Conservation (phyloP, 1,140 invertebrate species). For the Cryptotermes secundus region DNA sequence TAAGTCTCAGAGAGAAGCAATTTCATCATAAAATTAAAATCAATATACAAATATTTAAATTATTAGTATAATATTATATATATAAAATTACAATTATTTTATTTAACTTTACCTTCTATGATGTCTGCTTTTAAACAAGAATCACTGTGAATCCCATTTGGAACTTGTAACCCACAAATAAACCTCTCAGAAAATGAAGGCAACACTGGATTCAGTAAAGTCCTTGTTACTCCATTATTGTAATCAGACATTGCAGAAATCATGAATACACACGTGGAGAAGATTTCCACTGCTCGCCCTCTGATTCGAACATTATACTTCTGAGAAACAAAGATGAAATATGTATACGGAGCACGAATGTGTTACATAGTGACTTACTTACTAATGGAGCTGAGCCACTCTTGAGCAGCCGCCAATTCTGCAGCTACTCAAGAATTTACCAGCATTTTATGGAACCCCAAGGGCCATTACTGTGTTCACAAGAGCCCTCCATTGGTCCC, state of each 20-base stretch:
- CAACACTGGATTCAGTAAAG: conserved; percentile 64
- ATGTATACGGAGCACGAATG: not conserved
- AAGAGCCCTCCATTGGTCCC: too few relatives aligned
- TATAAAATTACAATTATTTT: conserved; percentile 13
- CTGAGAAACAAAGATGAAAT: conserved; percentile 48
- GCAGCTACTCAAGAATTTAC: too few relatives aligned
- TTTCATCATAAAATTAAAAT: not conserved
- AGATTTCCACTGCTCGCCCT: conserved; percentile 66
- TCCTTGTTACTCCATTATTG: conserved; percentile 58
- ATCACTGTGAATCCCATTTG: conserved; percentile 60
- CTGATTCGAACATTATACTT: conserved; percentile 60
- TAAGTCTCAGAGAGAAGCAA: not conserved
- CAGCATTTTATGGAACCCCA: too few relatives aligned
- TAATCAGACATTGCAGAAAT: conserved; percentile 58
- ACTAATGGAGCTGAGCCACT: too few relatives aligned
- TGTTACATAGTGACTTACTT: too few relatives aligned
- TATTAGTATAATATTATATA: too few relatives aligned
- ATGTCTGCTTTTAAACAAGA: conserved; percentile 72
- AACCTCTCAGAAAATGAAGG: conserved; percentile 72
- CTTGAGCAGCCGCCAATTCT: too few relatives aligned
- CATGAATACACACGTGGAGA: conserved; percentile 59
- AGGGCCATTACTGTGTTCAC: too few relatives aligned
- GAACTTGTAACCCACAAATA: conserved; percentile 60
- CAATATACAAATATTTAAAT: not conserved
- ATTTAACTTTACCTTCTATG: conserved; percentile 58